Percentiles rank a stretch among this genome's conserved stretches.
phyloP scores from a whole-genome alignment of 2,888 invertebrate genomes.

The Auanema sp. region DNA sequence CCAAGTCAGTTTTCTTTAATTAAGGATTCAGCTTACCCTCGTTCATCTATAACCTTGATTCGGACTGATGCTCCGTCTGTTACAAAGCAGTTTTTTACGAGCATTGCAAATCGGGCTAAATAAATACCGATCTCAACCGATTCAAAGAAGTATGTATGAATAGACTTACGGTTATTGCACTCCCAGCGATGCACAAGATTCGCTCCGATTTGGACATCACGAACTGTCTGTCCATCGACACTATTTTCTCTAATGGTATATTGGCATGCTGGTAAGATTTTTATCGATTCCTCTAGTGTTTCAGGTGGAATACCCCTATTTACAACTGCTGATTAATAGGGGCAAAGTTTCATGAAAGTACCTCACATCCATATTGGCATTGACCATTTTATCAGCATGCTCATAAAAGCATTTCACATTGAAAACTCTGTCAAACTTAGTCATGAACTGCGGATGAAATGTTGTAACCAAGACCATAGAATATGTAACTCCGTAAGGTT shows the following conservation, averaged over 20 bases:
- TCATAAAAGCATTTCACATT: constrained; percentile 59
- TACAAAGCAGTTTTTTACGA: constrained; percentile 36
- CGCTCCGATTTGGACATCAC: constrained; percentile 42
- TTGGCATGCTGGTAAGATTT: constrained; percentile 47
- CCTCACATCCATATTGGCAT: constrained; percentile 43
- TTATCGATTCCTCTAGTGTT: constrained; percentile 43
- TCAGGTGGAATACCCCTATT: constrained; percentile 46
- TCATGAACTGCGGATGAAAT: constrained; percentile 58
- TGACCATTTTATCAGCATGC: constrained; percentile 41
- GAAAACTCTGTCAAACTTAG: constrained; percentile 58
- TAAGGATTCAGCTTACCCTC: constrained; percentile 29
- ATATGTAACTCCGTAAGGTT: constrained; percentile 52
- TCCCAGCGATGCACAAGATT: constrained; percentile 55
- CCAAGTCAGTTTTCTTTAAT: not conserved
- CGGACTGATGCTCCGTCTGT: constrained; percentile 30
- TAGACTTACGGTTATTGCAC: constrained; percentile 32
- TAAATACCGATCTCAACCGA: not conserved
- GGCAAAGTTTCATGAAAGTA: too few species aligned
- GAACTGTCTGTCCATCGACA: constrained; percentile 45
- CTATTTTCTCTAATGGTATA: constrained; percentile 47
- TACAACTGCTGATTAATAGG: not conserved
- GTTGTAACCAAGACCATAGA: constrained; percentile 51
- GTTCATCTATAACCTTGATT: constrained; percentile 38
- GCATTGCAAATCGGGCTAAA: constrained; percentile 31
- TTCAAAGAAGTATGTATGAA: not conserved